Conservation (phyloP, 2,113 vertebrate species). For the Epinephelus fuscoguttatus region DNA sequence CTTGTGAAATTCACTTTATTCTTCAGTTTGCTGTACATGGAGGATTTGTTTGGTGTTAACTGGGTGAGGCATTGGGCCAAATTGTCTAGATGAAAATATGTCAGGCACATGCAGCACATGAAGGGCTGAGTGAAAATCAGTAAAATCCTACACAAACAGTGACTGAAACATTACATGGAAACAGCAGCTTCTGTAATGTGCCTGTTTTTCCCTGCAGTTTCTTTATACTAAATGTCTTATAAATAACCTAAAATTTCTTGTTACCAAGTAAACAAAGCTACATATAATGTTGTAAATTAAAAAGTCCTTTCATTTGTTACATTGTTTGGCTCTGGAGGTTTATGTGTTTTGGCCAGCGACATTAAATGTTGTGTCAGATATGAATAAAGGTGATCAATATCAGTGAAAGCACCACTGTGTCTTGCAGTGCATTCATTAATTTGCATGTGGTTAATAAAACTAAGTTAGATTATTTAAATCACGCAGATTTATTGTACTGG, state of each 20-base stretch:
- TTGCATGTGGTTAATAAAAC: slow-evolving; percentile 17
- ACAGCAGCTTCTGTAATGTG: background rate
- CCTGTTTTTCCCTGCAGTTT: slow-evolving; percentile 19
- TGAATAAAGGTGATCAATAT: slow-evolving; percentile 1
- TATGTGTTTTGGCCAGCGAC: background rate
- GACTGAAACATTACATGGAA: slow-evolving; percentile 13
- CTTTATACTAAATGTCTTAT: background rate
- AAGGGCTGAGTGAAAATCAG: slow-evolving; percentile 22
- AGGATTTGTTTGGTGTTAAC: slow-evolving; percentile 41
- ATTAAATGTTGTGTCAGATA: background rate
- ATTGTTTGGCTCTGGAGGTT: slow-evolving; percentile 15
- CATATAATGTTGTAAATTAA: background rate
- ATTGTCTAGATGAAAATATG: slow-evolving; percentile 28
- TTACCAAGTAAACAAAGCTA: slow-evolving; percentile 7
- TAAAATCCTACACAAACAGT: slow-evolving; percentile 10
- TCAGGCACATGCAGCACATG: slow-evolving; percentile 13
- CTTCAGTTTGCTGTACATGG: slow-evolving; percentile 30
- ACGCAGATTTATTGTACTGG: slow-evolving; percentile 45
- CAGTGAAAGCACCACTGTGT: background rate
- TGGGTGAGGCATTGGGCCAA: slow-evolving; percentile 18
- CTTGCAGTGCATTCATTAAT: slow-evolving; percentile 14
- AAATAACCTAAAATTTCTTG: background rate
- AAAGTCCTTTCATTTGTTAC: background rate
- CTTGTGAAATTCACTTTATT: slow-evolving; percentile 70
- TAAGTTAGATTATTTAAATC: slow-evolving; percentile 30